phyloP scores from a whole-genome alignment of 2,888 invertebrate genomes.

The Plagodis dolabraria region DNA sequence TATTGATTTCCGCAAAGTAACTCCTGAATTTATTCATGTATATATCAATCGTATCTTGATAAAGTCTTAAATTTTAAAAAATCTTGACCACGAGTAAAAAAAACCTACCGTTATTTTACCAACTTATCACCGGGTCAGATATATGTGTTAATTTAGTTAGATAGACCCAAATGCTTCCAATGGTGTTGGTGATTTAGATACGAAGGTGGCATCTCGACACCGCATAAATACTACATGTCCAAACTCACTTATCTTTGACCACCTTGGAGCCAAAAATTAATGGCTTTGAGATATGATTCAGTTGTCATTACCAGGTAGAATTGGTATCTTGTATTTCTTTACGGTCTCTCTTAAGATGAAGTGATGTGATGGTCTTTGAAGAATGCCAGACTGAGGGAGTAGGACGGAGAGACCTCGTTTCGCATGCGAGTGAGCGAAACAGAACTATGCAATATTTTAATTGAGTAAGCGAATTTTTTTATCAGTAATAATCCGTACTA shows the following conservation, averaged over 20 bases:
- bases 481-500: too few species aligned
- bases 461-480: neutral
- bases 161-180: constrained; percentile 66
- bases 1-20: too few species aligned
- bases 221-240: constrained; percentile 75
- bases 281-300: constrained; percentile 62
- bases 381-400: neutral
- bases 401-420: too few species aligned
- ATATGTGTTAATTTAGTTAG: constrained; percentile 29
- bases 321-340: constrained; percentile 29
- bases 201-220: constrained; percentile 67
- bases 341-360: too few species aligned
- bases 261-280: constrained; percentile 77
- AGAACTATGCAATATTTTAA: constrained; percentile 20
- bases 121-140: neutral
- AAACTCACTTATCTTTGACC: constrained; percentile 77
- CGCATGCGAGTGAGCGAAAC: too few species aligned
- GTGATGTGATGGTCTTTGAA: too few species aligned
- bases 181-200: constrained; percentile 79
- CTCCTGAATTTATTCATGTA: too few species aligned
- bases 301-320: constrained; percentile 49
- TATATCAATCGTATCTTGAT: neutral
- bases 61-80: neutral
- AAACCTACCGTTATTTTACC: neutral
- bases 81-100: too few species aligned